Conservation (phyloP, 2,113 vertebrate genomes). For the Chiloscyllium plagiosum region DNA sequence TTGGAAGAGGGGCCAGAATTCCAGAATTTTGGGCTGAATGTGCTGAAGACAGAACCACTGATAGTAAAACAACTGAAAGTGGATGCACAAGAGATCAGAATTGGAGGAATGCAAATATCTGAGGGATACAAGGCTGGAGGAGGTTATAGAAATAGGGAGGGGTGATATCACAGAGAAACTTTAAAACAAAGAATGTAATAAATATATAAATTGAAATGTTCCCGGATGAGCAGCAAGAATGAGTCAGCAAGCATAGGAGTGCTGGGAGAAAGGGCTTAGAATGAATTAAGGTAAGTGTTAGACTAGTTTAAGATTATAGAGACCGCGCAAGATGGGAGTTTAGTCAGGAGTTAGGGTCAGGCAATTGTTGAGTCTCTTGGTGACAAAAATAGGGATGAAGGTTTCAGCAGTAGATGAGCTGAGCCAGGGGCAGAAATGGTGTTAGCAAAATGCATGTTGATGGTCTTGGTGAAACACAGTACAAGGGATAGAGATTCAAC, state of each 20-base stretch:
- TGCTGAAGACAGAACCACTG: not conserved
- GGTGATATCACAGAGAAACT: not conserved
- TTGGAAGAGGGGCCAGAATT: not conserved
- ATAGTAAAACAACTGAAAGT: not conserved
- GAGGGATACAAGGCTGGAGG: not conserved
- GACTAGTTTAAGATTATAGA: not conserved
- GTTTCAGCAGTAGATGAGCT: not conserved
- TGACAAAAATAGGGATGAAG: not conserved
- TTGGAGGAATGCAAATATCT: not conserved
- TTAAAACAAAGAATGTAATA: not conserved
- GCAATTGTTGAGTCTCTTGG: not conserved
- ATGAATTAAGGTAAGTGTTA: not conserved
- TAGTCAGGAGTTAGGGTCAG: not conserved
- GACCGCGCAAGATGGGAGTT: not conserved
- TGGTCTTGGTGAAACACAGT: not conserved
- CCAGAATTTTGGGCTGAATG: not conserved
- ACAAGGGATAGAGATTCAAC: not conserved
- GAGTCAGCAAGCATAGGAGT: not conserved
- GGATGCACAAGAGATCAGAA: not conserved
- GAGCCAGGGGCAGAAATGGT: not conserved
- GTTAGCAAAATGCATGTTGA: not conserved
- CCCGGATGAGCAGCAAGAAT: not conserved
- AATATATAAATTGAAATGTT: not conserved
- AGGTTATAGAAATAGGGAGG: not conserved
- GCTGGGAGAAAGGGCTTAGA: not conserved